A percentile compares a stretch with the other conserved stretches of the same genome.
phyloP scores from a whole-genome alignment of 2,888 invertebrate genomes.

The Protonemura montana region DNA sequence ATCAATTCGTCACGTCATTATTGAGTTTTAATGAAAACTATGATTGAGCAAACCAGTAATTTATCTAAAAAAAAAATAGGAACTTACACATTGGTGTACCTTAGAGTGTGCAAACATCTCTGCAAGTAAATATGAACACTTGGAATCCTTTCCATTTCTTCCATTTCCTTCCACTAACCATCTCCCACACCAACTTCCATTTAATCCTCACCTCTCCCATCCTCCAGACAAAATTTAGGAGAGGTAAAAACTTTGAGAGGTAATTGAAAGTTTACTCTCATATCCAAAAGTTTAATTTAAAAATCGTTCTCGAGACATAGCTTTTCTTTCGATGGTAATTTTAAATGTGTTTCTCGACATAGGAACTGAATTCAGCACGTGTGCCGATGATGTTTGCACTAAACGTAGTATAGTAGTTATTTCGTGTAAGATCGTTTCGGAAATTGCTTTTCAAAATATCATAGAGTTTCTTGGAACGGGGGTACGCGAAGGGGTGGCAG shows the following conservation, averaged over 20 bases:
- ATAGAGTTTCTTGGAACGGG: constrained; percentile 44
- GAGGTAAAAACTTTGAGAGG: neutral
- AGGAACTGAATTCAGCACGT: neutral
- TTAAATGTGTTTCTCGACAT: neutral
- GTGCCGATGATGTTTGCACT: constrained; percentile 8
- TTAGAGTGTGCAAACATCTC: no score
- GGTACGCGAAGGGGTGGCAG: neutral
- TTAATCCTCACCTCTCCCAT: neutral
- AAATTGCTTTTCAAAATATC: constrained; percentile 51
- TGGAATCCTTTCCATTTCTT: neutral
- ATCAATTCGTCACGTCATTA: no score
- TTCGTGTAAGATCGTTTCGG: constrained; percentile 47
- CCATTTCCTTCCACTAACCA: neutral
- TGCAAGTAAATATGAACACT: no score
- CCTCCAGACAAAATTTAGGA: neutral
- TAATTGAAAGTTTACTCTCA: constrained; percentile 13
- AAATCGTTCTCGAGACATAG: neutral
- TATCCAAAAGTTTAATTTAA: constrained; percentile 8
- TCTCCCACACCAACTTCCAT: neutral
- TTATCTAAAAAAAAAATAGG: no score
- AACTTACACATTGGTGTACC: no score
- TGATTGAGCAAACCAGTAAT: no score
- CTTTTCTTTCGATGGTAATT: neutral
- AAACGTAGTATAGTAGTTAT: constrained; percentile 21
- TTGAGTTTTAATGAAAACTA: no score